Evolutionary conservation across 2,113 vertebrate genomes (phyloP).

Genomic region (Tragelaphus strepsiceros): DNA sequence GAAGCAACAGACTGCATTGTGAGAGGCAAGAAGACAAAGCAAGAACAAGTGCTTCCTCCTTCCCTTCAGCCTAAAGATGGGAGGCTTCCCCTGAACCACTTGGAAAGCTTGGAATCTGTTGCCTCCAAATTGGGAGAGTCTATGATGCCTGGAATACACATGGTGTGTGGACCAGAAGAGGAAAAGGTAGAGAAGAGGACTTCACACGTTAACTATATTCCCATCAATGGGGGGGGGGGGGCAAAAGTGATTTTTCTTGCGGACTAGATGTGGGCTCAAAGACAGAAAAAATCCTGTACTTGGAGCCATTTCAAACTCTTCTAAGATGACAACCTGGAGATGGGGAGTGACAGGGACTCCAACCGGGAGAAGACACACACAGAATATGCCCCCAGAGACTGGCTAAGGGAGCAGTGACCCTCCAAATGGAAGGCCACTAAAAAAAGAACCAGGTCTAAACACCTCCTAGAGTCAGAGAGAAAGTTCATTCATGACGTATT

Average conservation of each 20-base stretch:
- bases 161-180: too few relatives aligned
- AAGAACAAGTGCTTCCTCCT: background rate
- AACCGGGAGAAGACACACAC: background rate
- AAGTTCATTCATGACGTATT: background rate
- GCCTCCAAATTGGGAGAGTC: background rate
- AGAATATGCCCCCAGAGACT: background rate
- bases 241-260: background rate
- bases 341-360: background rate
- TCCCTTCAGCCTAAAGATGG: background rate
- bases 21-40: background rate
- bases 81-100: background rate
- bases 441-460: background rate
- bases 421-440: background rate
- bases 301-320: background rate
- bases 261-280: background rate
- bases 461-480: background rate
- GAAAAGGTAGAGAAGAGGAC: background rate
- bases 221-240: accelerated
- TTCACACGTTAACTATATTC: background rate
- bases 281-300: background rate
- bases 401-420: background rate
- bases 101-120: background rate
- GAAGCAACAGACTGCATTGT: background rate
- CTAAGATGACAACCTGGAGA: background rate
- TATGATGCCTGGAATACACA: background rate